These are phyloP conservation scores for Sarcophilus harrisii DNA, from an alignment of 2,797 vertebrate genomes.

Conservation along the genomic window DNA sequence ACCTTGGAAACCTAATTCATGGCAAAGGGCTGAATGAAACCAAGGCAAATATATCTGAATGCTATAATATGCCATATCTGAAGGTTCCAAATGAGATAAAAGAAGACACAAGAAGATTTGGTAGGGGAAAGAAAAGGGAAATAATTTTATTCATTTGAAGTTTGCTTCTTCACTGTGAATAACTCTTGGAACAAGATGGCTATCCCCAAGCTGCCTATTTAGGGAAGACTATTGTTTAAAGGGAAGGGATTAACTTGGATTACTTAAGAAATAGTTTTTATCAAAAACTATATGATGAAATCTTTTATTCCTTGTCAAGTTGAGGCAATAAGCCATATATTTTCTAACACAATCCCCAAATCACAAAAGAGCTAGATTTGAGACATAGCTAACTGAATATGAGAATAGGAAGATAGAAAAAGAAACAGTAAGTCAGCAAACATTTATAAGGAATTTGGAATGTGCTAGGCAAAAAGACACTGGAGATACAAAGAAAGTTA, in stretches of 20 bases:
- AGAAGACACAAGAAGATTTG: not conserved
- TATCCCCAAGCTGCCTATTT: not conserved
- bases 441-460: not conserved
- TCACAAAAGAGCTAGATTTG: not conserved
- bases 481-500: not conserved
- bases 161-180: not conserved
- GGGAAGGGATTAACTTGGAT: not conserved
- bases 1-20: not conserved
- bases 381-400: not conserved
- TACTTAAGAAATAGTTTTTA: not conserved
- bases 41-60: not conserved
- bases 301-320: not conserved
- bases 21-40: not conserved
- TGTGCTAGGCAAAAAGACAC: not conserved
- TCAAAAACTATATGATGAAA: not conserved
- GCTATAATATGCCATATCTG: not conserved
- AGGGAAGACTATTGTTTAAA: not conserved
- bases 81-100: not conserved
- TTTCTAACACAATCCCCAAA: not conserved
- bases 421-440: not conserved
- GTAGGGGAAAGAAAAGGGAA: not conserved
- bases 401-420: not conserved
- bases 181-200: not conserved
- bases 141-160: not conserved
- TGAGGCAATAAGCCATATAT: not conserved